Conservation (phyloP, 1,140 invertebrate genomes). For the Venustaconcha ellipsiformis region DNA sequence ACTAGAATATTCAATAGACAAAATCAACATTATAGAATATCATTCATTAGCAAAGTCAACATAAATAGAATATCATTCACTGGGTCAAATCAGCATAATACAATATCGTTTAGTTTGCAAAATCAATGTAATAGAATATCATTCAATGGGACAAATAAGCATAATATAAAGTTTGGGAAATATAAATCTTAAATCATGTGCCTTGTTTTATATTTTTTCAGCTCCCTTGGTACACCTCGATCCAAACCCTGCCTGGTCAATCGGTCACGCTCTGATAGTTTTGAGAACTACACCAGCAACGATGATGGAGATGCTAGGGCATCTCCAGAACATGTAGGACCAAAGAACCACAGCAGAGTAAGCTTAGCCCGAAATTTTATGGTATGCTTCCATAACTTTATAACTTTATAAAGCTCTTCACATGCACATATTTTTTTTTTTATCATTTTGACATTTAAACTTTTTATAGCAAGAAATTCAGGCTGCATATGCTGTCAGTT, state of each 20-base stretch:
- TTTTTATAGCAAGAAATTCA: too few species aligned
- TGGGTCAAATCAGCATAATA: too few species aligned
- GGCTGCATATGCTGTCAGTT: too few species aligned
- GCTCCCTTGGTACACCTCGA: conserved; percentile 71
- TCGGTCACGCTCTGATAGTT: conserved; percentile 67
- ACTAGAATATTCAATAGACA: too few species aligned
- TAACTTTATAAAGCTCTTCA: conserved; percentile 64
- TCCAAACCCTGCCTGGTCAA: conserved; percentile 84
- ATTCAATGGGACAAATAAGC: neutral
- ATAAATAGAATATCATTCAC: too few species aligned
- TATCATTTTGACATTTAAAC: too few species aligned
- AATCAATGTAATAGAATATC: too few species aligned
- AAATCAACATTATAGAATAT: too few species aligned
- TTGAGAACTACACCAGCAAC: conserved; percentile 61
- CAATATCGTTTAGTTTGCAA: too few species aligned
- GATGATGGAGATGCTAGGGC: conserved; percentile 66
- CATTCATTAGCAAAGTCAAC: too few species aligned
- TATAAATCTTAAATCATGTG: neutral
- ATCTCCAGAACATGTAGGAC: conserved; percentile 39
- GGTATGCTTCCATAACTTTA: conserved; percentile 65
- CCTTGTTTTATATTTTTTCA: conserved; percentile 25
- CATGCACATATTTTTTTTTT: conserved; percentile 48
- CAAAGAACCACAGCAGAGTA: conserved; percentile 58
- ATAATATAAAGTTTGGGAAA: neutral
- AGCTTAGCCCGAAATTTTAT: conserved; percentile 72